Percentiles rank a stretch among this genome's conserved stretches.
Evolutionary conservation across 1,140 invertebrate species (phyloP).

Genomic region (Bombus picipes): DNA sequence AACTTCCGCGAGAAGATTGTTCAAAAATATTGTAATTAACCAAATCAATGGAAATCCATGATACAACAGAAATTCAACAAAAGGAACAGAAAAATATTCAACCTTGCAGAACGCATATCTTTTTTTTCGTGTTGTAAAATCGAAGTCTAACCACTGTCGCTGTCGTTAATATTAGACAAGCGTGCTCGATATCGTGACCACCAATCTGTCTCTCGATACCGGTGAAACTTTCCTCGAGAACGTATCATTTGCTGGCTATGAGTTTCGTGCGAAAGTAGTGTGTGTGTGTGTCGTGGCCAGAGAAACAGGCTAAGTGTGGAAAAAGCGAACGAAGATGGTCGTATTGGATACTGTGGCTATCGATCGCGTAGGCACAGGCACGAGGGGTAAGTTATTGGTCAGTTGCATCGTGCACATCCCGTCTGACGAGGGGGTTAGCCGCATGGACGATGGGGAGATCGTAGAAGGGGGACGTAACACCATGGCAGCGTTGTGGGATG

Average conservation of each 20-base stretch:
- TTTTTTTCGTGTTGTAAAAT: not conserved
- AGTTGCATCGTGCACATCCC: slow-evolving; percentile 69
- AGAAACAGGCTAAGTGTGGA: slow-evolving; percentile 14
- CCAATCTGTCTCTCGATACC: not conserved
- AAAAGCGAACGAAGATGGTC: slow-evolving; percentile 52
- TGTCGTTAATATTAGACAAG: slow-evolving; percentile 39
- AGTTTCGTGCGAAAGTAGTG: slow-evolving; percentile 35
- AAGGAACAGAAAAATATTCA: not conserved
- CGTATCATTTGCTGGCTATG: slow-evolving; percentile 55
- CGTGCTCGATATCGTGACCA: slow-evolving; percentile 34
- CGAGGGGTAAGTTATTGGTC: slow-evolving; percentile 71
- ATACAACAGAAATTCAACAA: not conserved
- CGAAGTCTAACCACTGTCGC: not conserved
- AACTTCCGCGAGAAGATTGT: no score
- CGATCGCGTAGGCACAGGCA: slow-evolving; percentile 60
- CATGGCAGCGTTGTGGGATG: slow-evolving; percentile 60
- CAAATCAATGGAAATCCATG: no score
- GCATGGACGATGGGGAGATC: slow-evolving; percentile 53
- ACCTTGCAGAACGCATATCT: not conserved
- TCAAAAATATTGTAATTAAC: no score
- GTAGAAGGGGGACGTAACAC: slow-evolving; percentile 62
- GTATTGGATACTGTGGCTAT: slow-evolving; percentile 66
- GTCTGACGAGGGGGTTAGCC: slow-evolving; percentile 66
- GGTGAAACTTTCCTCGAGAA: slow-evolving; percentile 39
- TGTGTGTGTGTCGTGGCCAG: no score